A percentile compares a stretch with the other conserved stretches of the same genome.
phyloP scores from a whole-genome alignment of 2,888 invertebrate species.

The Drosophila putrida region DNA sequence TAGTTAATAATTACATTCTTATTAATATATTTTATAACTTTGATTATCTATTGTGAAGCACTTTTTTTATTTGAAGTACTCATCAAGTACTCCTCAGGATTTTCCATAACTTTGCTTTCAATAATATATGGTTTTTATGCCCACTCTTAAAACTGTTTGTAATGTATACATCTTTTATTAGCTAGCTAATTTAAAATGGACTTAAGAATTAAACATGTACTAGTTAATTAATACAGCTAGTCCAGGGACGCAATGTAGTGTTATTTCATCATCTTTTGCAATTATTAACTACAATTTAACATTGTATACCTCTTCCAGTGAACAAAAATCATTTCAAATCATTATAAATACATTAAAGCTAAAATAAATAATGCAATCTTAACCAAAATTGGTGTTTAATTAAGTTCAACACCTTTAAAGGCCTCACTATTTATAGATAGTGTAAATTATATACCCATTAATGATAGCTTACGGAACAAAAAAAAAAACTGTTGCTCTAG shows the following conservation, averaged over 20 bases:
- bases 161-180: no score
- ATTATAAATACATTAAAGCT: slow-evolving; percentile 17
- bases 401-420: slow-evolving; percentile 8
- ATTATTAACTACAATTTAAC: neutral
- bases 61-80: no score
- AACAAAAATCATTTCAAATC: slow-evolving; percentile 1
- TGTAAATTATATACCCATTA: slow-evolving; percentile 21
- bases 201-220: no score
- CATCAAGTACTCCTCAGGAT: no score
- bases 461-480: neutral
- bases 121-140: no score
- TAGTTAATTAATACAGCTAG: no score
- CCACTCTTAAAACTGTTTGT: no score
- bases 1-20: no score
- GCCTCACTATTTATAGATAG: slow-evolving; percentile 17
- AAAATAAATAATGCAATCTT: slow-evolving; percentile 1
- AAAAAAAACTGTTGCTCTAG: slow-evolving; percentile 10
- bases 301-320: neutral
- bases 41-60: no score
- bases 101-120: no score
- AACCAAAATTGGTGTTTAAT: slow-evolving; percentile 9
- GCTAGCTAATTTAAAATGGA: no score
- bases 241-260: neutral
- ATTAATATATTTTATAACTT: no score
- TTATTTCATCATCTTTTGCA: neutral